Conservation (phyloP, 2,113 vertebrate species). For the Gymnocephalus cernua region DNA sequence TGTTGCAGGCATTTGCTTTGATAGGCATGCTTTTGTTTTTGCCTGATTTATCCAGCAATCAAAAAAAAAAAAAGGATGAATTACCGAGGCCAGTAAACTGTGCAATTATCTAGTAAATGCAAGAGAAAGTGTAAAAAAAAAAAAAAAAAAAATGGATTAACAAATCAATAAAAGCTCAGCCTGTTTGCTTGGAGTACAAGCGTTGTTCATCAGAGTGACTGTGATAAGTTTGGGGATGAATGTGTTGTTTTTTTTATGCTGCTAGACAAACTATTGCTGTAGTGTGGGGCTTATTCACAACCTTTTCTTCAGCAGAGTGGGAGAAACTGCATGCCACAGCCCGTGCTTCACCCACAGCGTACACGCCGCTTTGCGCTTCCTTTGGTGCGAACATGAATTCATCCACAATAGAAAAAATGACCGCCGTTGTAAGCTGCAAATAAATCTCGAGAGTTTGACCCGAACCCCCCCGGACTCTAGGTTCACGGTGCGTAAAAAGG, state of each 20-base stretch:
- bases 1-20: constrained; percentile 36
- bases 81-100: neutral
- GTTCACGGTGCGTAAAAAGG: constrained; percentile 30
- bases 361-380: constrained; percentile 32
- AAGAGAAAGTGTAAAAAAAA: constrained; percentile 10
- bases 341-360: constrained; percentile 23
- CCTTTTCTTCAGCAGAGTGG: constrained; percentile 25
- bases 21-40: constrained; percentile 17
- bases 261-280: neutral
- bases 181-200: neutral
- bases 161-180: constrained; percentile 29
- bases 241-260: constrained; percentile 10
- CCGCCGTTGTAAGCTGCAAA: constrained; percentile 41
- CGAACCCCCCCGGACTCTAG: constrained; percentile 13
- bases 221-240: constrained; percentile 45
- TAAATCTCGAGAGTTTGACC: constrained; percentile 53
- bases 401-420: constrained; percentile 52
- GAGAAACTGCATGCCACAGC: constrained; percentile 42
- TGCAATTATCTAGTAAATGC: neutral
- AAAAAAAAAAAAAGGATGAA: neutral
- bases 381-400: constrained; percentile 37
- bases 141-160: constrained; percentile 13
- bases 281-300: neutral
- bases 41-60: neutral
- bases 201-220: constrained; percentile 42